These are phyloP conservation scores for Xanthia togata DNA, from an alignment of 2,888 invertebrate species.

Conservation along the genomic window DNA sequence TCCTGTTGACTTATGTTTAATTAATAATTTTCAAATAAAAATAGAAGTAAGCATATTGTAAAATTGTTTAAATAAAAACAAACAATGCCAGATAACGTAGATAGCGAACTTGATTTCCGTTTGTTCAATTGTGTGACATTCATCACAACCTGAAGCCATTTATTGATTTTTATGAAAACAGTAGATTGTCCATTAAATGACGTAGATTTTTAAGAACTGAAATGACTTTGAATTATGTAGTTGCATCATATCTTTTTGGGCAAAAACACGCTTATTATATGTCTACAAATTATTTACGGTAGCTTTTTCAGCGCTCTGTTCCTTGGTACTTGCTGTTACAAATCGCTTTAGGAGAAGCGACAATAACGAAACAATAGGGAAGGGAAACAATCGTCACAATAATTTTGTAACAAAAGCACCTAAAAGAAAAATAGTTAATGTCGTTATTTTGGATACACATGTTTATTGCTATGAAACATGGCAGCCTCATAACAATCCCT, in stretches of 20 bases:
- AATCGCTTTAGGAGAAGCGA: slow-evolving; percentile 43
- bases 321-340: slow-evolving; percentile 36
- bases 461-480: slow-evolving; percentile 90
- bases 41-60: not conserved
- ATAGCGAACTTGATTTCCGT: not conserved
- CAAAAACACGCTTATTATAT: not conserved
- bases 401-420: slow-evolving; percentile 65
- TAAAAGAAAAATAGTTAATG: slow-evolving; percentile 85
- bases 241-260: not conserved
- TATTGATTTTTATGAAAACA: not conserved
- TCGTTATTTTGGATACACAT: slow-evolving; percentile 89
- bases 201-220: not conserved
- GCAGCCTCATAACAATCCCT: slow-evolving; percentile 90
- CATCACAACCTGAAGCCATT: not conserved
- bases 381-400: slow-evolving; percentile 80
- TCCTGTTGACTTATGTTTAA: not conserved
- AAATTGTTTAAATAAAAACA: slow-evolving; percentile 5
- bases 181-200: too few relatives aligned
- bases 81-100: not conserved
- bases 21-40: not conserved
- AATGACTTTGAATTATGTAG: not conserved
- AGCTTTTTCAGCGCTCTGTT: slow-evolving; percentile 20
- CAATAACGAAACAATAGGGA: slow-evolving; percentile 66
- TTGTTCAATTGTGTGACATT: not conserved
- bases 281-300: slow-evolving; percentile 22